Evolutionary conservation across 2,888 invertebrate genomes (phyloP).

Genomic region (Aphidius colemani): DNA sequence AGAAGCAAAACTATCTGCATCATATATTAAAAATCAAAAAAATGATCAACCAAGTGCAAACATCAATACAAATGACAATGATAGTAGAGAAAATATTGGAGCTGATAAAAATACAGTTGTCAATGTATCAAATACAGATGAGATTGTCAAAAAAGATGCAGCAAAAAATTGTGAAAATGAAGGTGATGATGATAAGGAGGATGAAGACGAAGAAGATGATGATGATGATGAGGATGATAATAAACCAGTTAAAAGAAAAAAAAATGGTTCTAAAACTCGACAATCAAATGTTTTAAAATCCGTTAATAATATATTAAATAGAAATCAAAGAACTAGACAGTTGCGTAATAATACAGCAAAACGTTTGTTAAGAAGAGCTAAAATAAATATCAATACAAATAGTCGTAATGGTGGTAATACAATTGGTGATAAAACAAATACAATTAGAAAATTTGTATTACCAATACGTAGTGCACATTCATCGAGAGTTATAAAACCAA

Average conservation of each 20-base stretch:
- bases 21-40: slow-evolving; percentile 50
- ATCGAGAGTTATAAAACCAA: slow-evolving; percentile 85
- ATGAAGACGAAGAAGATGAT: slow-evolving; percentile 34
- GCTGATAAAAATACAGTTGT: slow-evolving; percentile 10
- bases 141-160: slow-evolving; percentile 27
- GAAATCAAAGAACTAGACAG: slow-evolving; percentile 54
- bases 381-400: slow-evolving; percentile 40
- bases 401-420: slow-evolving; percentile 42
- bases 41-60: slow-evolving; percentile 29
- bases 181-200: slow-evolving; percentile 20
- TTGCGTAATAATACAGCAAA: slow-evolving; percentile 55
- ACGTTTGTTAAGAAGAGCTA: slow-evolving; percentile 53
- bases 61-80: slow-evolving; percentile 23
- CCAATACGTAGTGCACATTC: slow-evolving; percentile 84
- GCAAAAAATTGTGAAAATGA: slow-evolving; percentile 30
- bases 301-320: slow-evolving; percentile 54
- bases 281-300: slow-evolving; percentile 48
- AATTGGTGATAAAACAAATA: slow-evolving; percentile 41
- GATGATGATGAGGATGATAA: slow-evolving; percentile 24
- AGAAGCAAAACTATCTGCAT: slow-evolving; percentile 52
- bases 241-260: slow-evolving; percentile 42
- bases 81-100: background rate
- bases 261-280: slow-evolving; percentile 37
- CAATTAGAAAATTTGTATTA: slow-evolving; percentile 71
- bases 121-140: background rate